Conservation (phyloP, 2,113 vertebrate species). For the Nesoenas mayeri region DNA sequence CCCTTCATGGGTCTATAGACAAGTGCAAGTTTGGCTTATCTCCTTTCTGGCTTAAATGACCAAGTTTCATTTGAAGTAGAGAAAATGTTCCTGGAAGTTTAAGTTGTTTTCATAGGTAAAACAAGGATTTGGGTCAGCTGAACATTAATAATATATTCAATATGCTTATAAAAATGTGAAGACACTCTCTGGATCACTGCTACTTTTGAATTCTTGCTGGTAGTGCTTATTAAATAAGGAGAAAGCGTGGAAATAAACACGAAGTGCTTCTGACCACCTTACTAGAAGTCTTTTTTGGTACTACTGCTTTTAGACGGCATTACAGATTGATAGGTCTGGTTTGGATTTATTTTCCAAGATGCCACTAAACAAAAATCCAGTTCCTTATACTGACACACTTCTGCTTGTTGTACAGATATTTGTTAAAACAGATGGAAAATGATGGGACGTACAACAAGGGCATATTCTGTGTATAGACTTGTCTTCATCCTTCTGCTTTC, state of each 20-base stretch:
- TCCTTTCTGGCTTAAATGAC: not conserved
- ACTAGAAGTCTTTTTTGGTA: not conserved
- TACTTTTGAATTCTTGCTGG: not conserved
- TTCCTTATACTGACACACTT: not conserved
- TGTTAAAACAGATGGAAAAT: conserved; percentile 40
- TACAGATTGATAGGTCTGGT: not conserved
- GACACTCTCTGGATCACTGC: not conserved
- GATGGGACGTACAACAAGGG: conserved; percentile 65
- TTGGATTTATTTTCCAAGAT: not conserved
- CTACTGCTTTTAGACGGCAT: not conserved
- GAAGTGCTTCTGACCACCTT: not conserved
- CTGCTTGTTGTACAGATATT: conserved; percentile 55
- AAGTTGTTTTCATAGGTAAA: not conserved
- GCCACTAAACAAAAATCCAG: not conserved
- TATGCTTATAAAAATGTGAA: not conserved
- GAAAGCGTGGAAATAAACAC: not conserved
- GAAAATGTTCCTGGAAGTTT: not conserved
- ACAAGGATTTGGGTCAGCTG: not conserved
- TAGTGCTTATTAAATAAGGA: not conserved
- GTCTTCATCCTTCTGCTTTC: not conserved
- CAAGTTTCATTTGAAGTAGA: not conserved
- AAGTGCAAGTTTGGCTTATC: not conserved
- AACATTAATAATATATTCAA: not conserved
- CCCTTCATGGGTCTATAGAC: not conserved
- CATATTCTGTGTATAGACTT: not conserved